phyloP scores from a whole-genome alignment of 2,113 vertebrate genomes.

The Dicentrarchus labrax region DNA sequence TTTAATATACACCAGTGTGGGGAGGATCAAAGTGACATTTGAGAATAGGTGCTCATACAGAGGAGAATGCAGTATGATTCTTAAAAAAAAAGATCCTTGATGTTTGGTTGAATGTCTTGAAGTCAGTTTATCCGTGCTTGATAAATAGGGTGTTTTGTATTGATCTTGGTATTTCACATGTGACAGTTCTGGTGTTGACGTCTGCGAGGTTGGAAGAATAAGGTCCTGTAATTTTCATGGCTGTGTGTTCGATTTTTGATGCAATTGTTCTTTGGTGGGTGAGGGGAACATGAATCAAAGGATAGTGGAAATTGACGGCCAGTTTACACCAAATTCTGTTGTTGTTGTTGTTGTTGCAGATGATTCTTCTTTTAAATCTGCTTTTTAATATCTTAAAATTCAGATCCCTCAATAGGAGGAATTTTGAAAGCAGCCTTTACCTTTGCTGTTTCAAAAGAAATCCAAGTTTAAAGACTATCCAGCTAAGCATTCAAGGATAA shows the following conservation, averaged over 20 bases:
- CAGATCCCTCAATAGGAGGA: neutral
- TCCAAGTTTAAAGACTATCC: conserved; percentile 28
- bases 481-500: conserved; percentile 30
- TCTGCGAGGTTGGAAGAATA: conserved; percentile 6
- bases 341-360: neutral
- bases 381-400: neutral
- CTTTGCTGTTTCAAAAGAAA: conserved; percentile 6
- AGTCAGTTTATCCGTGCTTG: neutral
- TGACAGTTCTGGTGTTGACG: neutral
- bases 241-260: neutral
- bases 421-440: conserved; percentile 8
- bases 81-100: too few relatives aligned
- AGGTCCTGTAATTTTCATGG: neutral
- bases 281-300: conserved; percentile 1
- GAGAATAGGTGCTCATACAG: neutral
- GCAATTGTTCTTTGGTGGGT: conserved; percentile 4
- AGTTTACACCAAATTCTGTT: neutral
- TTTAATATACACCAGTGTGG: neutral
- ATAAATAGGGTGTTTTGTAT: neutral
- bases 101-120: neutral
- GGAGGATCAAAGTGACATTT: neutral
- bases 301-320: neutral
- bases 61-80: too few relatives aligned
- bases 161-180: conserved; percentile 2
- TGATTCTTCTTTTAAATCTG: neutral